phyloP scores from a whole-genome alignment of 2,113 vertebrate species.

The Saccopteryx leptura region DNA sequence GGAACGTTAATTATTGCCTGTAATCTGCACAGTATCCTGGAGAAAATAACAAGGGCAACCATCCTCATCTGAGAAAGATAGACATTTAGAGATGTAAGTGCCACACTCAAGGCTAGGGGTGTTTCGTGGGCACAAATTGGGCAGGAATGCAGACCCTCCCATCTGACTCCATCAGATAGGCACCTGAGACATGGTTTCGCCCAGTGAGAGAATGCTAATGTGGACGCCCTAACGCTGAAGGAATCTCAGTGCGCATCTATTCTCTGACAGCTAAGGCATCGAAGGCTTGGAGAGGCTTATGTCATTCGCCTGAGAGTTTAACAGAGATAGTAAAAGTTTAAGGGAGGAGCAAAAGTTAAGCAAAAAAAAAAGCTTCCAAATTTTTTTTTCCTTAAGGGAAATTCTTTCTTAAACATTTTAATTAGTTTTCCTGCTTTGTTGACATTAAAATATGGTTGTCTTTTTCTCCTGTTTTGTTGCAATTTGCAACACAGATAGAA shows the following conservation, averaged over 20 bases:
- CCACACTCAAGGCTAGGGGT: not conserved
- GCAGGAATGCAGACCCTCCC: not conserved
- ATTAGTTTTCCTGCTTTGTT: not conserved
- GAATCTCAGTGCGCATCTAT: not conserved
- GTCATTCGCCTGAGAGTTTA: not conserved
- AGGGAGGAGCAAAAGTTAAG: not conserved
- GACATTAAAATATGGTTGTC: not conserved
- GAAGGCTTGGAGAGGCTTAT: not conserved
- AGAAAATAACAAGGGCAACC: slow-evolving; percentile 13
- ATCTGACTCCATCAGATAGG: accelerated
- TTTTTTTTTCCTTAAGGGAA: slow-evolving; percentile 2
- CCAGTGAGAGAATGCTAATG: not conserved
- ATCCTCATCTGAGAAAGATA: not conserved
- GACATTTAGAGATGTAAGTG: not conserved
- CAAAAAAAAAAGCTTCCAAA: not conserved
- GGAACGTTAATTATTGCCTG: slow-evolving; percentile 59
- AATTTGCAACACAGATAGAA: not conserved
- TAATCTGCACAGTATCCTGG: not conserved
- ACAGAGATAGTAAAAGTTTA: not conserved
- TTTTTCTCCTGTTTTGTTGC: not conserved
- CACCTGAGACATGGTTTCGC: not conserved
- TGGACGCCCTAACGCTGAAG: too few relatives aligned
- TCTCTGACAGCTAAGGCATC: not conserved
- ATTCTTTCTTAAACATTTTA: not conserved
- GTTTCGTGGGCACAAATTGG: not conserved